These are phyloP conservation scores for Callyntrura sp. DNA, from an alignment of 2,888 invertebrate species.

Conservation along the genomic window DNA sequence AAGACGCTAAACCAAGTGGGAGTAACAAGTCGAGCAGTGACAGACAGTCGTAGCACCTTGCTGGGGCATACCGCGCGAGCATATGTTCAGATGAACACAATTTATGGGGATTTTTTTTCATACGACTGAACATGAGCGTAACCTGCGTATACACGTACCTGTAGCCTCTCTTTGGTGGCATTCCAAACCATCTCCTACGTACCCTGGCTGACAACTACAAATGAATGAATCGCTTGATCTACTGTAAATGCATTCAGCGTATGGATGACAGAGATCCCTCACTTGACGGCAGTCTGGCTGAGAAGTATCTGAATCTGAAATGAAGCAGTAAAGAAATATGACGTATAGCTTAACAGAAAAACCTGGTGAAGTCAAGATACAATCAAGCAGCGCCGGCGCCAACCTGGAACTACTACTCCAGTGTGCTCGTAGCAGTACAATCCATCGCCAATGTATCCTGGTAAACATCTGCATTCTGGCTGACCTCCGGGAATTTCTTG, in stretches of 20 bases:
- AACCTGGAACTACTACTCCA: slow-evolving; percentile 78
- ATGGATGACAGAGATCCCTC: slow-evolving; percentile 85
- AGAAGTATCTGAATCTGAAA: slow-evolving; percentile 48
- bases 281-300: slow-evolving; percentile 81
- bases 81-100: neutral
- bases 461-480: slow-evolving; percentile 86
- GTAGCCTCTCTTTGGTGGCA: slow-evolving; percentile 79
- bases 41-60: neutral
- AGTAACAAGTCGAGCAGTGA: neutral
- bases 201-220: slow-evolving; percentile 85
- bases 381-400: neutral
- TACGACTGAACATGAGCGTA: neutral
- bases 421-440: slow-evolving; percentile 81
- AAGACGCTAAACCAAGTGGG: neutral
- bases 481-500: slow-evolving; percentile 84
- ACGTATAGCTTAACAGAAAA: too few relatives aligned
- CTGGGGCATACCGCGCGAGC: neutral
- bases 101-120: neutral
- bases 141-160: slow-evolving; percentile 12
- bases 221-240: slow-evolving; percentile 82
- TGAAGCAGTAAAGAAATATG: neutral
- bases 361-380: too few relatives aligned
- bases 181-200: slow-evolving; percentile 86
- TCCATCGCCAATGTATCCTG: slow-evolving; percentile 87
- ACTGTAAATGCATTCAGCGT: slow-evolving; percentile 85